Evolutionary conservation across 2,113 vertebrate species (phyloP), one percentile per base, ranked within the genome.

Genomic region (Aythya baeri): DNA sequence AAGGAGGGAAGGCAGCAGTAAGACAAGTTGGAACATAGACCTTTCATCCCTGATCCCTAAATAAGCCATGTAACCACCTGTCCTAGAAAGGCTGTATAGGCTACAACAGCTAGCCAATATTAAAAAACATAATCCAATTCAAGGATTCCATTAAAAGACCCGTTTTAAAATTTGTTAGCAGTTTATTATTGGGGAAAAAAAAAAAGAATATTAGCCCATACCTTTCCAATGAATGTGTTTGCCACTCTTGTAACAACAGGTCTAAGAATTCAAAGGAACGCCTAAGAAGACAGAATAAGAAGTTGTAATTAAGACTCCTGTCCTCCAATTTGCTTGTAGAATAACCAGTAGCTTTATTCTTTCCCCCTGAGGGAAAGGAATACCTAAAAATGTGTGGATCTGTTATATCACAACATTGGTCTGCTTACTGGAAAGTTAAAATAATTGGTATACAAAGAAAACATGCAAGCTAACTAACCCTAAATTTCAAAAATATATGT

Each of bases 201-300:
- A 52, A 78, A 78, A 90, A 52, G 27, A 10, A 43, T 5, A 76
- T 13, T n/a, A n/a, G 38, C 8, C 27, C 96, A 92, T 98, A 99
- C 99, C 99, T 99, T 97, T 99, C 99, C 92, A 99, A 84, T 1
- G 98, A 98, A 95, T 98, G 98, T 1, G 98, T 99, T 86, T 99
- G 99, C 99, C 99, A 99, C 79, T 99, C 99, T 89, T 99, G 98
- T 85, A 99, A 96, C 86, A 99, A 93, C 83, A 99, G 97, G 88
- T 99, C 98, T 98, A 99, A 95, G 97, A 99, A 99, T 96, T 99
- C 99, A 91, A 98, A 99, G 85, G 98, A 99, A 83, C 99, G 99
- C 83, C 99, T 99, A 94, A 34, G 91, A 94, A 74, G 61, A 93
- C 13, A 80, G 34, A 71, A 87, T 29, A 63, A 18, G 23, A 77